Evolutionary conservation across 1,140 invertebrate species (phyloP).

Genomic region (Ruditapes philippinarum): DNA sequence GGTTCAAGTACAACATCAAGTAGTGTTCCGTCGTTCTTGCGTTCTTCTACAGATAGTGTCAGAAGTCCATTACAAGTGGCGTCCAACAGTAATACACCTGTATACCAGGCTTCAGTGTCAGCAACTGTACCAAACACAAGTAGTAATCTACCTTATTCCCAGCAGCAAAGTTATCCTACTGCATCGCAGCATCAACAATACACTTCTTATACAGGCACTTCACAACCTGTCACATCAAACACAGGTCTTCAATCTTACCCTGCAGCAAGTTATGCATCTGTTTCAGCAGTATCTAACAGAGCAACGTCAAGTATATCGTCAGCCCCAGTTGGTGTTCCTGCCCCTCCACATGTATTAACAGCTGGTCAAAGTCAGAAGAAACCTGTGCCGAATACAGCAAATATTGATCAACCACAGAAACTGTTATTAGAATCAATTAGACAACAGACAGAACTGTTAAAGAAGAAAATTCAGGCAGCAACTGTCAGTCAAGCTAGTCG

Average conservation of each 20-base stretch:
- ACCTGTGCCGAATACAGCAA: neutral
- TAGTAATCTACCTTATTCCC: neutral
- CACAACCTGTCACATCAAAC: neutral
- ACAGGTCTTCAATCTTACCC: neutral
- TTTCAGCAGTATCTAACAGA: neutral
- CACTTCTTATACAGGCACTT: neutral
- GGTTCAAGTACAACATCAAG: neutral
- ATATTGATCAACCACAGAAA: conserved; percentile 43
- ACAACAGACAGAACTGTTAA: conserved; percentile 60
- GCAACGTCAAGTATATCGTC: neutral
- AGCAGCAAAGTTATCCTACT: neutral
- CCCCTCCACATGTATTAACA: neutral
- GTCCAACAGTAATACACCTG: neutral
- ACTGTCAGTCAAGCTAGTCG: neutral
- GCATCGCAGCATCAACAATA: too few species aligned
- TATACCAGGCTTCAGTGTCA: neutral
- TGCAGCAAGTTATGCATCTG: neutral
- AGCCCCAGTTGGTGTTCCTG: neutral
- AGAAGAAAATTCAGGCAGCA: conserved; percentile 34
- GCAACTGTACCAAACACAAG: neutral
- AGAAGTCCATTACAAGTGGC: neutral
- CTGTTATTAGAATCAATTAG: conserved; percentile 61
- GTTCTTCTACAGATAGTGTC: neutral
- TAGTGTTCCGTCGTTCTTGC: conserved; percentile 25
- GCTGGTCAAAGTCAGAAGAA: neutral